Base-by-base conservation (phyloP, 2,888 invertebrate species). In the Cataglyphis livida region DNA sequence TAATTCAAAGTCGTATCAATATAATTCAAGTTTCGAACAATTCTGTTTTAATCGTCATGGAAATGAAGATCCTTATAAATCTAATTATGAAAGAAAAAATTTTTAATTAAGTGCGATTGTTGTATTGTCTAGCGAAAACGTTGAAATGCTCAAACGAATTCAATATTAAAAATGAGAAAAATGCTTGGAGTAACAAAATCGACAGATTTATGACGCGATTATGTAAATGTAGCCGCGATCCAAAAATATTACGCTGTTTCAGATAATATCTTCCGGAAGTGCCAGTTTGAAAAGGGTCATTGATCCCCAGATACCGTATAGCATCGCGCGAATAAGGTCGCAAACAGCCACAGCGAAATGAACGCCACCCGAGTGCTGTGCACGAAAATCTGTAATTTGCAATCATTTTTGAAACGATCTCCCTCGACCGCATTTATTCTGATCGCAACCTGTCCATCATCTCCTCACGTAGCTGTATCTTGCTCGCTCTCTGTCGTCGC, bases 321-420 rank as follows among this genome's bases (percentile, higher is more conserved):
- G 65, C 41, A 59, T 81, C 62, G 38, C 28, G 54, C 54, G 66
- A 83, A 78, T 76, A 64, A 70, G 82, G 70, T 82, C 62, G 57
- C 76, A 15, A 70, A 28, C 41, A 61, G n/a, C 35, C 32, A 18
- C 51, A 64, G 25, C n/a, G 70, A 64, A 73, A 70, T 38, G 54
- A 85, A 79, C 78, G 81, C 73, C 79, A 84, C 71, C 44, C 48
- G 66, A 51, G 25, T 74, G 48, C 81, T 21, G 6, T 51, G 61
- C 74, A 71, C 82, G 81, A 87, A 90, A 91, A 88, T 86, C 84
- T 83, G 83, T 90, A 91, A 90, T 90, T 91, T 90, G 85, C 85
- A 89, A 90, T 91, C 85, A 90, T 90, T 90, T 90, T 81, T 68
- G 75, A 70, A 81, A 88, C 86, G 82, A 73, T 84, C 70, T 68